Percentiles rank a stretch among this genome's conserved stretches.
These are phyloP conservation scores for Caenorhabditis inopinata DNA, from an alignment of 1,140 invertebrate species.

Conservation along the genomic window DNA sequence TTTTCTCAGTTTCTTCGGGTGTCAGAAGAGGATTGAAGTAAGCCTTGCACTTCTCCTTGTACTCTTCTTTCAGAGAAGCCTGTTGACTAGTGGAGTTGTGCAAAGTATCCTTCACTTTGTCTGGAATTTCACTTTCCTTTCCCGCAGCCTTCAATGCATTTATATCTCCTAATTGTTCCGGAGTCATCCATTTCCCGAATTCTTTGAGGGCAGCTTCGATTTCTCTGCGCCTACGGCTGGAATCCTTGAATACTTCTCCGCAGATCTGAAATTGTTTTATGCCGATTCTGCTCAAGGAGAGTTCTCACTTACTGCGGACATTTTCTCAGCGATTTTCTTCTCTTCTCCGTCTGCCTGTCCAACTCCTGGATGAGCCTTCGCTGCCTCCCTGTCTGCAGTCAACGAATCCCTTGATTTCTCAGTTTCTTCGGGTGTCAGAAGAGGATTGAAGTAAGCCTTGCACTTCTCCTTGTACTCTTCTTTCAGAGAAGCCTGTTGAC, in stretches of 20 bases:
- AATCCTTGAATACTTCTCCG: not conserved
- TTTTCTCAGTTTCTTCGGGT: slow-evolving; percentile 1
- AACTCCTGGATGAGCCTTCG: slow-evolving; percentile 15
- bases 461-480: slow-evolving; percentile 40
- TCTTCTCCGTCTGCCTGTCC: slow-evolving; percentile 23
- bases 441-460: slow-evolving; percentile 16
- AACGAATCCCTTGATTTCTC: too few species aligned
- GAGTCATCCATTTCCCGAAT: slow-evolving; percentile 38
- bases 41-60: slow-evolving; percentile 38
- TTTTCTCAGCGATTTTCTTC: slow-evolving; percentile 33
- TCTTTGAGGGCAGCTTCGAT: slow-evolving; percentile 17
- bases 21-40: slow-evolving; percentile 20
- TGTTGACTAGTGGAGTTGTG: slow-evolving; percentile 31
- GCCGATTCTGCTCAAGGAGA: not conserved
- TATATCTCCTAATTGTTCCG: slow-evolving; percentile 26
- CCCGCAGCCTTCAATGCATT: slow-evolving; percentile 8
- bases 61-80: slow-evolving; percentile 27
- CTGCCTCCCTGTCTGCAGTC: too few species aligned
- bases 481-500: slow-evolving; percentile 9
- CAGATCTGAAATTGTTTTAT: not conserved
- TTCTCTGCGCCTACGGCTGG: slow-evolving; percentile 17
- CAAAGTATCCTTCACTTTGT: slow-evolving; percentile 30
- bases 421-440: slow-evolving; percentile 14
- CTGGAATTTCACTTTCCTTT: slow-evolving; percentile 20
- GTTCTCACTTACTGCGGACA: not conserved